Base-by-base conservation (phyloP, 2,797 vertebrate species). In the Arctocebus calabarensis region DNA sequence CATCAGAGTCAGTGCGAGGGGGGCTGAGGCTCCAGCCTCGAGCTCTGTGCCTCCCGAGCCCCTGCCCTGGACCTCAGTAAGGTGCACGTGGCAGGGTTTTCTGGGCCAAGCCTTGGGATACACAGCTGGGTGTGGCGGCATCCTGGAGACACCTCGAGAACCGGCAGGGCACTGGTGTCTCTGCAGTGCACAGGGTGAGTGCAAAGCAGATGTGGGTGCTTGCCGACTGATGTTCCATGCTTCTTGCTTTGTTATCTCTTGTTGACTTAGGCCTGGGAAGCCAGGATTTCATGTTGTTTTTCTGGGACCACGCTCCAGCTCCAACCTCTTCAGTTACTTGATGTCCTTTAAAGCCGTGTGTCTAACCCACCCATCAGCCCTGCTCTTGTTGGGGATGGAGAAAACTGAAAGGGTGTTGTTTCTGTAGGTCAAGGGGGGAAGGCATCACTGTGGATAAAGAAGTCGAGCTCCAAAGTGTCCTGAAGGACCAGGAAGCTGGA, bases 111-210 rank as follows among this genome's bases (percentile, higher is more conserved):
- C 13, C 3, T 27, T 16, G 2, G 29, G 37, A 59, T n/a, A 7
- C 9, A 34, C 4, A 14, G 11, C 19, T 10, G 12, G 8, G 10
- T 27, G 11, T 45, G 52, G 45, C 0, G 11, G 3, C 20, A 2
- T 71, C 66, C 45, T 45, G 27, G 43, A 62, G 70, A 55, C 37
- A 3, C 3, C 29, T 1, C 74, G 23, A 55, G 57, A 43, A 57
- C 11, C 5, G 0, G 3, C 3, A 37, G 81, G 17, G 5, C 2
- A 22, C 27, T 25, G 29, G 2, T 19, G 32, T 40, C 52, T 40
- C 34, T 13, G 37, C 73, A 79, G 45, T 32, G 25, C 12, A 10
- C 70, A 10, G 25, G 57, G 40, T 34, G 22, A 43, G 16, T 9
- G 6, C 27, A 23, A 7, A 64, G 25, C 14, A 87, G 14, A 40